Evolutionary conservation across 2,113 vertebrate species (phyloP), one percentile per base, ranked within the genome.

Genomic region (Rhinolophus sinicus): DNA sequence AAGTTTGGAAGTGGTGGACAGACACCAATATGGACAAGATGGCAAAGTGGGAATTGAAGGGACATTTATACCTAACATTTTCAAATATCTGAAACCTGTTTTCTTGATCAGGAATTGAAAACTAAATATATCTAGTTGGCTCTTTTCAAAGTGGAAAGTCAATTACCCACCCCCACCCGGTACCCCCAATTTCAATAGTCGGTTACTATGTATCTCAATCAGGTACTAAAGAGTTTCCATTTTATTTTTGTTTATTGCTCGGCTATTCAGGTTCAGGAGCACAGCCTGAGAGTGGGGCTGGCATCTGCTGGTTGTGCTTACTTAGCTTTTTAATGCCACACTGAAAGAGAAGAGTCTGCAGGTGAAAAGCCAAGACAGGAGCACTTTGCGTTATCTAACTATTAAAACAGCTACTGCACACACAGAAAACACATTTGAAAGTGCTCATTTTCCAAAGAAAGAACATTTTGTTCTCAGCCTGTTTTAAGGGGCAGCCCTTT

Each of bases 341-440:
- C 14, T 2, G 3, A 18, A 30, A 19, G 26, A 44, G 33, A 30
- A 19, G 26, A 44, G 33, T 5, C 6, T 22, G 4, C 12, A 9
- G 2, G 26, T 11, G 8, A 19, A 50, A 52, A 40, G 9, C 33
- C 1, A 15, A 28, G 10, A 3, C 2, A 28, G 1, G n/a, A 6
- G 4, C 6, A 19, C n/a, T 67, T 60, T 6, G 1, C 3, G 19
- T n/a, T 38, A 8, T 22, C 15, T 3, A 6, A 50, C 21, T 26
- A 33, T 30, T 22, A 73, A 90, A 26, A 38, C 5, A 7, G 7
- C 56, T 0, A 18, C n/a, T 12, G 28, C 84, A 76, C 3, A 22
- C 18, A 56, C 38, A 1, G 30, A 35, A 44, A 50, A 67, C 22
- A 35, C 11, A 30, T 11, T 28, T 21, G 26, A 80, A 84, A 69